Evolutionary conservation across 1,140 invertebrate species (phyloP).

Genomic region (Apolygus lucorum): DNA sequence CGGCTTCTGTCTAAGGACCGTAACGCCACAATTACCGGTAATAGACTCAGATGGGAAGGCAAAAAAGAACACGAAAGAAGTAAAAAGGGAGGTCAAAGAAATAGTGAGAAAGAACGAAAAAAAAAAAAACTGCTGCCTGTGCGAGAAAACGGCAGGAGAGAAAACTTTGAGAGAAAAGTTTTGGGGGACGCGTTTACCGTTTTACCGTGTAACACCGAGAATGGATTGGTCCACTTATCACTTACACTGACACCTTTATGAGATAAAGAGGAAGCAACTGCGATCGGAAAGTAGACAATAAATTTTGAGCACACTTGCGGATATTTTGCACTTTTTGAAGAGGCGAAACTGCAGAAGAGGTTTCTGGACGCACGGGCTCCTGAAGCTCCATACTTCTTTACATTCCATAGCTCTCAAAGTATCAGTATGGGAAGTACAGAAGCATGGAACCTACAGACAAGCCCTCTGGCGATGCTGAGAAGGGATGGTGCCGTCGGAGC

Average conservation of each 20-base stretch:
- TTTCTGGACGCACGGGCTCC: not conserved
- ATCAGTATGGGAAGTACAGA: not conserved
- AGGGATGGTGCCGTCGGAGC: not conserved
- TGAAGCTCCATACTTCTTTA: conserved; percentile 1
- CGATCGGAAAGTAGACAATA: not conserved
- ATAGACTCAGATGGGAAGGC: not conserved
- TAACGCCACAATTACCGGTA: not conserved
- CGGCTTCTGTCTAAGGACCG: not conserved
- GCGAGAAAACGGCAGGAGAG: too few relatives aligned
- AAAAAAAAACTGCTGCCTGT: too few relatives aligned
- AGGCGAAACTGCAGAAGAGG: not conserved
- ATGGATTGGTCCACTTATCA: not conserved
- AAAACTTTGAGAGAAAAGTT: not conserved
- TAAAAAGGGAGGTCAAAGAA: too few relatives aligned
- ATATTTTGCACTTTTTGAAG: not conserved
- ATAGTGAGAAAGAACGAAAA: too few relatives aligned
- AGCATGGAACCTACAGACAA: not conserved
- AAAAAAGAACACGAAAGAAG: too few relatives aligned
- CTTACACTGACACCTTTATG: not conserved
- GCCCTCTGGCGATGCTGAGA: not conserved
- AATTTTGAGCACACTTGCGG: not conserved
- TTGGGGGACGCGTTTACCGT: not conserved
- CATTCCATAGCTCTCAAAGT: not conserved
- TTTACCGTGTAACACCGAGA: not conserved
- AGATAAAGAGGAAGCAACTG: not conserved